phyloP scores from a whole-genome alignment of 1,140 invertebrate species.

The Argopecten irradians region DNA sequence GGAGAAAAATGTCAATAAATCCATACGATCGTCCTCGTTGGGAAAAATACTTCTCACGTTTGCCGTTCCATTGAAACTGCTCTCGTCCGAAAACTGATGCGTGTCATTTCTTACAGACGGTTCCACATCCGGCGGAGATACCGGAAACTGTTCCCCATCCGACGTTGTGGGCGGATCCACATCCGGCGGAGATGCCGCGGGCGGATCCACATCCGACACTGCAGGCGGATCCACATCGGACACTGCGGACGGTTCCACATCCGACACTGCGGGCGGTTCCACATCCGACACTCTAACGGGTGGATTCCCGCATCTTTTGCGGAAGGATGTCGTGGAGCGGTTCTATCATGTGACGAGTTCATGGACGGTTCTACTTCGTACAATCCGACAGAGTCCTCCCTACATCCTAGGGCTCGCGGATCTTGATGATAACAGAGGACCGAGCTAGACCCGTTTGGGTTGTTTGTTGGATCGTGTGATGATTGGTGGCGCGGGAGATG shows the following conservation, averaged over 20 bases:
- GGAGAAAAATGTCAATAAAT: constrained; percentile 27
- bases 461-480: no score
- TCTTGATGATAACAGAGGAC: no score
- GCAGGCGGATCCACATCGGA: background rate
- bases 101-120: background rate
- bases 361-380: no score
- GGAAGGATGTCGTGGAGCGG: no score
- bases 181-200: background rate
- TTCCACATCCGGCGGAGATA: background rate
- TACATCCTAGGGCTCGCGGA: no score
- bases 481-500: no score
- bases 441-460: no score
- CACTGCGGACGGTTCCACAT: background rate
- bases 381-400: no score
- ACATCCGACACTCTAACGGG: no score
- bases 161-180: background rate
- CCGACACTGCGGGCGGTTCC: no score
- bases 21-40: background rate
- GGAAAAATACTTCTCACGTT: constrained; percentile 19
- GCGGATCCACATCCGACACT: background rate
- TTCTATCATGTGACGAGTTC: no score
- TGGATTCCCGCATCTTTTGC: no score
- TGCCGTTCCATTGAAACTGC: background rate
- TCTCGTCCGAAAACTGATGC: background rate
- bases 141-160: background rate